Conservation (phyloP, 2,797 vertebrate genomes). For the Bucorvus abyssinicus region DNA sequence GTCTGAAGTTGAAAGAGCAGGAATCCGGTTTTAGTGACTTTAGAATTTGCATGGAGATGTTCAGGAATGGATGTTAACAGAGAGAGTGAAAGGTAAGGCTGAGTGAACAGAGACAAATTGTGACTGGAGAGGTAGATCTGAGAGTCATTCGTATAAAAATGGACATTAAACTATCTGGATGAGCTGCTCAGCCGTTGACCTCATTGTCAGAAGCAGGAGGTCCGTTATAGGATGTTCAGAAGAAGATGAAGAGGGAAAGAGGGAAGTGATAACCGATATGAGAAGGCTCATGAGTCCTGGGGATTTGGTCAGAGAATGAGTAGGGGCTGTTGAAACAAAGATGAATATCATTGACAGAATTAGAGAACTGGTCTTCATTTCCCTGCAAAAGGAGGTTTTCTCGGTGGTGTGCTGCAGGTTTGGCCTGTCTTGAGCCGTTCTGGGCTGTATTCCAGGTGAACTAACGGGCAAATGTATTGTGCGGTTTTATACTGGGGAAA, state of each 20-base stretch:
- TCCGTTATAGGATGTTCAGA: neutral
- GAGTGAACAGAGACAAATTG: neutral
- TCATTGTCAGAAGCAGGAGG: rapidly evolving
- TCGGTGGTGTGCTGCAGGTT: neutral
- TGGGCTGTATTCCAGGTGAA: neutral
- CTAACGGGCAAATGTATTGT: neutral
- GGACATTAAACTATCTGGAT: neutral
- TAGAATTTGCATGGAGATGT: neutral
- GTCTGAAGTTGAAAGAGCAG: neutral
- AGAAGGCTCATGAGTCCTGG: rapidly evolving
- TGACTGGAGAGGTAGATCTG: neutral
- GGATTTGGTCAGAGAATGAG: neutral
- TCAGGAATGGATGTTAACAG: neutral
- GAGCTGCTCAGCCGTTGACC: neutral
- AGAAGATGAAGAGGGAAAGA: neutral
- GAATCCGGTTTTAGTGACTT: neutral
- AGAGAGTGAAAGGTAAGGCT: neutral
- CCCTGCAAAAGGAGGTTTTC: neutral
- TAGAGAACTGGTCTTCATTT: neutral
- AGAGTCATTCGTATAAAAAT: neutral
- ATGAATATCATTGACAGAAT: neutral
- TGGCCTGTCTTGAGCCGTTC: neutral
- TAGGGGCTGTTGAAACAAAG: neutral
- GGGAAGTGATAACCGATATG: neutral
- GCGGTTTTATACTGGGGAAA: neutral